Evolutionary conservation across 2,888 invertebrate species (phyloP), one percentile per base, ranked within the genome.

Genomic region (Scaptomyza cyrtandrae): DNA sequence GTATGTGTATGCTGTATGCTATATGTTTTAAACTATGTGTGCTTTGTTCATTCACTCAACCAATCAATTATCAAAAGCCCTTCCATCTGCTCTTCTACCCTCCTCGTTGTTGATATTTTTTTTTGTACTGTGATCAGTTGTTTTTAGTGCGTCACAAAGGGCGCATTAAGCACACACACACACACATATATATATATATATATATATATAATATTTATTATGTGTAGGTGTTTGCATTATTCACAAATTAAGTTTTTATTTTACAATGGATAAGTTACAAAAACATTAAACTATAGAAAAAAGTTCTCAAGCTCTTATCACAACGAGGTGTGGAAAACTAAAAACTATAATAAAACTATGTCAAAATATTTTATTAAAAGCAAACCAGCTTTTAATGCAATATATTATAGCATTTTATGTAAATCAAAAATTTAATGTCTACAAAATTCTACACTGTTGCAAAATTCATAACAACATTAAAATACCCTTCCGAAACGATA

Each of bases 221-320:
- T 29, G 29, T 29, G 7, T 29, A 4, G 3, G 33, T 35, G 33
- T 35, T 33, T 33, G 13, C 35, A 72, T 70, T 73, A 75, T 79
- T 73, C 68, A 73, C 70, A 76, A 86, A 79, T 71, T 65, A 55
- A 46, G 53, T 67, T 54, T 60, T 82, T 63, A 58, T 14, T 70
- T 60, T 35, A 24, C 54, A 61, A 62, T 71, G 81, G 80, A 86
- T 46, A 46, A 60, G 3, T 57, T n/a, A n/a, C 41, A 35, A 6
- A 72, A 57, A 29, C 39, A 39, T 39, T 39, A 6, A 46, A 14
- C 7, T 39, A 46, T 33, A 13, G 31, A 45, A 4, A 1, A 45
- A 24, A 44, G 24, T 2, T 24, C 7, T 4, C 13, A n/a, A n/a
- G 45, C n/a, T 45, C 14, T 29, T 14, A 46, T 27, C 27, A 39